phyloP scores from a whole-genome alignment of 2,113 vertebrate genomes.

The Leuciscus idus region DNA sequence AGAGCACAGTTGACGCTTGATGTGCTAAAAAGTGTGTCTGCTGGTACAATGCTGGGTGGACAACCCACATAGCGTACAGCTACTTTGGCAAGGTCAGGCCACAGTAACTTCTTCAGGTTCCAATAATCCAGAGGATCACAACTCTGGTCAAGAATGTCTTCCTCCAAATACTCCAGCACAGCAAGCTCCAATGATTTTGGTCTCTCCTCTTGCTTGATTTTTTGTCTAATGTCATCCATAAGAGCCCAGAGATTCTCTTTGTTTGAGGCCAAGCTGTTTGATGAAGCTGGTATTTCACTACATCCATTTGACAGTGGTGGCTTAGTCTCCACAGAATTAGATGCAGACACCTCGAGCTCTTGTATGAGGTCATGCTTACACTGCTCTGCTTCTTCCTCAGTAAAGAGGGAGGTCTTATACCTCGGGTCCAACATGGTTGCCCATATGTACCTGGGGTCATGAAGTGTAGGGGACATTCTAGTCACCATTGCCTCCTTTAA shows the following conservation, averaged over 20 bases:
- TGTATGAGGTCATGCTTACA: slow-evolving; percentile 92
- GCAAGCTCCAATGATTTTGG: slow-evolving; percentile 85
- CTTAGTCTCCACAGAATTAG: slow-evolving; percentile 84
- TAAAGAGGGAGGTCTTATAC: slow-evolving; percentile 95
- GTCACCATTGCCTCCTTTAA: slow-evolving; percentile 93
- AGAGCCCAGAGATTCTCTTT: slow-evolving; percentile 92
- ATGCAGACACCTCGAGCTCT: slow-evolving; percentile 87
- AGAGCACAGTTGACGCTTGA: slow-evolving; percentile 84
- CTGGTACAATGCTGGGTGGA: slow-evolving; percentile 91
- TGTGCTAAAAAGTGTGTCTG: slow-evolving; percentile 92
- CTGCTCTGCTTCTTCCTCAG: slow-evolving; percentile 91
- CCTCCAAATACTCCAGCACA: slow-evolving; percentile 93
- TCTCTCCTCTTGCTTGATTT: slow-evolving; percentile 82
- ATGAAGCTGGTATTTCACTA: slow-evolving; percentile 72
- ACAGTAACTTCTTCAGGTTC: slow-evolving; percentile 92
- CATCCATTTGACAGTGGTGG: slow-evolving; percentile 81
- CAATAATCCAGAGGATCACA: slow-evolving; percentile 97
- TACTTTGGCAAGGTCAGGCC: slow-evolving; percentile 91
- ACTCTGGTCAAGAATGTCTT: slow-evolving; percentile 96
- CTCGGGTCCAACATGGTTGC: slow-evolving; percentile 95
- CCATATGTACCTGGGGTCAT: slow-evolving; percentile 89
- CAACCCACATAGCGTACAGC: slow-evolving; percentile 94
- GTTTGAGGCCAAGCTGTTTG: slow-evolving; percentile 68
- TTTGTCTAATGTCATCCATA: slow-evolving; percentile 86
- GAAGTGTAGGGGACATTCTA: slow-evolving; percentile 86